Base-by-base conservation (phyloP, 2,888 invertebrate genomes). In the Diabrotica balteata region DNA sequence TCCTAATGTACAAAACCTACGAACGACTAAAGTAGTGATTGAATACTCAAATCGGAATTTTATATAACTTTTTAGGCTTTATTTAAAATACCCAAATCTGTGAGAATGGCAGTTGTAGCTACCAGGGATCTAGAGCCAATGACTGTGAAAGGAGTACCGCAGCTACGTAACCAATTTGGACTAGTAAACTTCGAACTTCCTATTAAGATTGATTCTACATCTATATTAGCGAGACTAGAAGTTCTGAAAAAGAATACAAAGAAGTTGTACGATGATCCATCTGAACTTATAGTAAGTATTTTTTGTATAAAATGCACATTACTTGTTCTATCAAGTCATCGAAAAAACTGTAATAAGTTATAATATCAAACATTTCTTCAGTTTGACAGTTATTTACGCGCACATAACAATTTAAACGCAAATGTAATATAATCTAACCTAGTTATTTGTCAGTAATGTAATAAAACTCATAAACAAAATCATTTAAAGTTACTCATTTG, bases 111-210 rank as follows among this genome's bases (percentile, higher is more conserved):
- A 9, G 6, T 57, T 17, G 51, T 50, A 6, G 57, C 51, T 9
- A 51, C 51, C 17, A 58, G 11, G 53, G 63, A 63, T 42, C 10
- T 63, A 7, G 9, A 58, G 44, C 54, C 63, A n/a, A 11, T 63
- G 44, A 63, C 49, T 7, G 11, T 51, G 8, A 58, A 63, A 8
- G 63, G 63, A 7, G 63, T 63, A 22, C 63, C 63, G 43, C 49
- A 58, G n/a, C 11, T 63, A n/a, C 50, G 50, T 22, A 63, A 63
- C 51, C 63, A 58, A 57, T 57, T 63, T 51, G 58, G 57, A 9
- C 7, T 63, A 7, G 58, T 63, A 11, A 32, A 44, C 42, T 46
- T 63, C 9, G 9, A 50, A 10, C n/a, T 63, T n/a, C 63, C 63
- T 2, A 63, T 63, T 10, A 57, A 50, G 57, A 44, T 49, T 7